Percentiles rank a stretch among this genome's conserved stretches.
Evolutionary conservation across 2,797 vertebrate genomes (phyloP).

Genomic region (Epinephelus malabaricus): DNA sequence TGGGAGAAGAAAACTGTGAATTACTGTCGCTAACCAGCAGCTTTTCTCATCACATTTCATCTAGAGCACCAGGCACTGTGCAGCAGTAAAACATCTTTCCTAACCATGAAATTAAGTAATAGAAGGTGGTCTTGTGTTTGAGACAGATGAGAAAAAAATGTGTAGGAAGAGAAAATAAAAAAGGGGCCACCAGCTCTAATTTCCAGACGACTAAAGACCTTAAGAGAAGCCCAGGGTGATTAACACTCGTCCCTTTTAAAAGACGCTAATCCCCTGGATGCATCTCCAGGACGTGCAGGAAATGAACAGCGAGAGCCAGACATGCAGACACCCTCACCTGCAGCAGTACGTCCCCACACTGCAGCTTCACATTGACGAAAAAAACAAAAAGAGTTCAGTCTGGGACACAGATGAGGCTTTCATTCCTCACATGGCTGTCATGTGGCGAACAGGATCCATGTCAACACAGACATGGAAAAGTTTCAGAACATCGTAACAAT

Average conservation of each 20-base stretch:
- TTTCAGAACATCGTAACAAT: constrained; percentile 64
- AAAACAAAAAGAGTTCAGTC: constrained; percentile 26
- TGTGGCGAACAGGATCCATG: constrained; percentile 37
- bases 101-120: constrained; percentile 38
- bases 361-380: constrained; percentile 44
- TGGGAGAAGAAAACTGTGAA: constrained; percentile 42
- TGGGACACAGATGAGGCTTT: constrained; percentile 45
- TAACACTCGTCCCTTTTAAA: constrained; percentile 25
- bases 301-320: constrained; percentile 47
- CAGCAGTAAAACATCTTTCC: constrained; percentile 45
- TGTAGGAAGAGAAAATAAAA: not conserved
- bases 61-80: constrained; percentile 64
- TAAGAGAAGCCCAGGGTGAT: constrained; percentile 26
- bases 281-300: constrained; percentile 49
- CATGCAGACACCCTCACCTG: constrained; percentile 27
- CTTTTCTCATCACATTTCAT: constrained; percentile 66
- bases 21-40: constrained; percentile 78
- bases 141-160: constrained; percentile 14
- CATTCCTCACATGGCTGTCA: constrained; percentile 27
- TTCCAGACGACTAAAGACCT: constrained; percentile 32
- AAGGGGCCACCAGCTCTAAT: not conserved
- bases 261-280: constrained; percentile 40
- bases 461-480: constrained; percentile 21
- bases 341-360: constrained; percentile 15
- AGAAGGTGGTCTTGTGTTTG: constrained; percentile 25